Conservation (phyloP, 2,797 vertebrate genomes). For the Cossypha caffra region DNA sequence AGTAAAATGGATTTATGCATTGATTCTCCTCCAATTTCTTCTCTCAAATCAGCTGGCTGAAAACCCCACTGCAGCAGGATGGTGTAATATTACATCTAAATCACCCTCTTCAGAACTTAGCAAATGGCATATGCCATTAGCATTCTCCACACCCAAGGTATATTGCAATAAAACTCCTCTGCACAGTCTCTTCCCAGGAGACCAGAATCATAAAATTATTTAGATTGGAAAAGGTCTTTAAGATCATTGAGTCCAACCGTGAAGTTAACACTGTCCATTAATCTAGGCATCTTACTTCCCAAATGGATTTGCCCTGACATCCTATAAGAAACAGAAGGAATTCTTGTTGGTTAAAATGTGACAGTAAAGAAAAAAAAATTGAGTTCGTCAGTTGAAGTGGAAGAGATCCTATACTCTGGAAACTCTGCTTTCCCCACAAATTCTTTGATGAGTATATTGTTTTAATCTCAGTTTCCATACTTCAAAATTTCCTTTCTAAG, state of each 20-base stretch:
- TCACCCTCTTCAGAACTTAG: not conserved
- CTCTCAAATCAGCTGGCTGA: not conserved
- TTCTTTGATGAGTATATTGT: not conserved
- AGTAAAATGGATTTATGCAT: not conserved
- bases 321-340: not conserved
- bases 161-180: not conserved
- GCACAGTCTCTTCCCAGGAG: not conserved
- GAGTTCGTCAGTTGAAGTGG: not conserved
- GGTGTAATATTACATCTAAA: not conserved
- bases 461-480: not conserved
- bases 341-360: not conserved
- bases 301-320: not conserved
- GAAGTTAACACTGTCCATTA: not conserved
- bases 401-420: not conserved
- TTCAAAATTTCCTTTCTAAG: not conserved
- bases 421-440: not conserved
- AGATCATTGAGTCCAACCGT: fast-evolving
- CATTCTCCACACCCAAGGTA: not conserved
- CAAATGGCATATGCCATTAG: not conserved
- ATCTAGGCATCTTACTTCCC: not conserved
- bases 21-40: not conserved
- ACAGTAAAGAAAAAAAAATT: not conserved
- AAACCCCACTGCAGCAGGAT: not conserved
- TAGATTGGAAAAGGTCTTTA: not conserved
- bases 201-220: not conserved